Base-by-base conservation (phyloP, 2,888 invertebrate genomes). In the Pandemis heparana region DNA sequence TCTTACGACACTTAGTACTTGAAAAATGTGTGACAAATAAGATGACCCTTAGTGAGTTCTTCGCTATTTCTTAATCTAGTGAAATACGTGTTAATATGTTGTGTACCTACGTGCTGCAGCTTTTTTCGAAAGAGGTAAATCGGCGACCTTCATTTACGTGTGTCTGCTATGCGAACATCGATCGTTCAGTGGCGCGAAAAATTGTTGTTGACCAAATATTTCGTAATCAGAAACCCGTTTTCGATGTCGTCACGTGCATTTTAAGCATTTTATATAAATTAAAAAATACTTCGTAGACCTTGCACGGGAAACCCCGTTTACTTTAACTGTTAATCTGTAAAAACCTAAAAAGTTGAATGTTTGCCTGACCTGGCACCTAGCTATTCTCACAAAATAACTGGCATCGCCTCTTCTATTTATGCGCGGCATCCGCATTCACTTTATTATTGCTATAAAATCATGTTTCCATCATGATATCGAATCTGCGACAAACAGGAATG, bases 121-220 rank as follows among this genome's bases (percentile, higher is more conserved):
- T 76, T 79, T 81, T 81, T 81, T 80, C 72, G 77, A 80, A 78
- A 78, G 75, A 81, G 77, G 79, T 81, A 81, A 83, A 82, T 79
- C 75, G 80, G 81, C 80, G 86, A 84, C 87, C 87, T 89, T 86
- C 74, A n/a, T 61, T 32, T 60, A 60, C 60, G 5, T 41, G 41
- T 84, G 82, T 79, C 79, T 80, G 80, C 81, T 80, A 80, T 81
- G 77, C 82, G 83, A 86, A 83, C 82, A 86, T 83, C 82, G 81
- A 86, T 83, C 82, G 81, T 81, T 79, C 80, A 83, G 77, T 80
- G 83, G 80, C 81, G 88, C 85, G 85, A 88, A 87, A 85, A 82
- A 82, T 82, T 83, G 48, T 83, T 86, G 84, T 88, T 87, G 86
- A 87, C 84, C 82, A 83, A 84, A 85, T 84, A 86, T 89, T 88